These are phyloP conservation scores for Distichodus sexfasciatus DNA, from an alignment of 2,797 vertebrate genomes.

Conservation along the genomic window DNA sequence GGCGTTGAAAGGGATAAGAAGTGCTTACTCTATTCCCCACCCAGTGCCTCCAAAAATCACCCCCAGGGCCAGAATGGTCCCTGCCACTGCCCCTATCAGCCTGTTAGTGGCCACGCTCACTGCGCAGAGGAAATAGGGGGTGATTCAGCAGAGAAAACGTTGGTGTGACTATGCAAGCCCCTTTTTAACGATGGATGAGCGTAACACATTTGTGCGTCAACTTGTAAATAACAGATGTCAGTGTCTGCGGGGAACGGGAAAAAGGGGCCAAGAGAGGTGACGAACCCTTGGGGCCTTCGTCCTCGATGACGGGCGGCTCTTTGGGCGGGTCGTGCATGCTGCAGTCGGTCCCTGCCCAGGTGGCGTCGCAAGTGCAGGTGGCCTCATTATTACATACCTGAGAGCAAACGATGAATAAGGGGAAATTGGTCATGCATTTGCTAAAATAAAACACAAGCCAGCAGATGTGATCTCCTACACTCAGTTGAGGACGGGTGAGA, in stretches of 20 bases:
- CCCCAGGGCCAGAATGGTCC: constrained; percentile 91
- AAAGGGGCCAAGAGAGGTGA: constrained; percentile 66
- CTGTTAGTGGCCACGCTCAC: constrained; percentile 90
- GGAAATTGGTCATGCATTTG: background rate
- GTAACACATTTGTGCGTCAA: background rate
- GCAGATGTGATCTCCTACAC: too few relatives aligned
- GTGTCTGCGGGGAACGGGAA: constrained; percentile 1
- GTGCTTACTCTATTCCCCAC: constrained; percentile 94
- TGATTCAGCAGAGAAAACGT: constrained; percentile 61
- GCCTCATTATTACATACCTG: constrained; percentile 88
- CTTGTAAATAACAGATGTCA: constrained; percentile 2
- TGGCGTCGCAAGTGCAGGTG: constrained; percentile 82
- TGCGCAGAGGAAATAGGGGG: constrained; percentile 85
- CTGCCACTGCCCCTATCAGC: constrained; percentile 88
- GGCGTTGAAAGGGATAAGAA: constrained; percentile 70
- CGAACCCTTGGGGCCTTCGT: constrained; percentile 87
- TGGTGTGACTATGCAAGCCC: constrained; percentile 35
- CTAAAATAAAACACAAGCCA: background rate
- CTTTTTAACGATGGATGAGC: constrained; percentile 21
- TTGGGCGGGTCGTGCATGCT: constrained; percentile 84
- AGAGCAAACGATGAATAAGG: background rate
- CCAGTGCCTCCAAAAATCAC: constrained; percentile 94
- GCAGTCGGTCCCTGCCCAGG: constrained; percentile 88
- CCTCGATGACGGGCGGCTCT: constrained; percentile 68
- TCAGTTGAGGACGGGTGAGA: too few relatives aligned